Evolutionary conservation across 2,888 invertebrate genomes (phyloP).

Genomic region (Meliscaeva auricollis): DNA sequence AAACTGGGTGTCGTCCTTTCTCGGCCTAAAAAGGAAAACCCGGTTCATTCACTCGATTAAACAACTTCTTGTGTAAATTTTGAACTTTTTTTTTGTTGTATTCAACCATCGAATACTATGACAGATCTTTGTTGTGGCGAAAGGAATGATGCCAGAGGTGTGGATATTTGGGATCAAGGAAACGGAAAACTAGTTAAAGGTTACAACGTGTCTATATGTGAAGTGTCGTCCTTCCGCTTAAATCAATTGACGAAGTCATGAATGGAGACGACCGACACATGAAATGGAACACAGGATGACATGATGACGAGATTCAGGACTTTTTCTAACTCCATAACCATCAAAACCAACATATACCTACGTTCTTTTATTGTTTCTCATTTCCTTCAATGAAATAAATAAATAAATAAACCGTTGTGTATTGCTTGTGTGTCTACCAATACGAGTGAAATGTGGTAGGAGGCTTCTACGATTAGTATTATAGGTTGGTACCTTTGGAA

Average conservation of each 20-base stretch:
- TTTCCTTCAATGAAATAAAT: slow-evolving; percentile 73
- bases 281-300: slow-evolving; percentile 57
- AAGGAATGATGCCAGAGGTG: neutral
- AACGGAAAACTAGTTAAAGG: slow-evolving; percentile 40
- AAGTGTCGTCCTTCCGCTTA: slow-evolving; percentile 48
- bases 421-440: neutral
- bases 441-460: slow-evolving; percentile 53
- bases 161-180: slow-evolving; percentile 9
- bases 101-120: slow-evolving; percentile 3
- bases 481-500: neutral
- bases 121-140: neutral
- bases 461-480: slow-evolving; percentile 51
- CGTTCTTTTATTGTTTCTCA: slow-evolving; percentile 62
- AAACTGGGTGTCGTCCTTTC: slow-evolving; percentile 20
- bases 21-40: slow-evolving; percentile 20
- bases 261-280: slow-evolving; percentile 55
- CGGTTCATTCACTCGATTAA: slow-evolving; percentile 45
- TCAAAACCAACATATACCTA: neutral
- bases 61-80: slow-evolving; percentile 31
- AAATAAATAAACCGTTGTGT: slow-evolving; percentile 66
- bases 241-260: slow-evolving; percentile 73
- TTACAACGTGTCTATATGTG: slow-evolving; percentile 42
- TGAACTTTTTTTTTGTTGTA: slow-evolving; percentile 10
- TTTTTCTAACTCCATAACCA: too few species aligned
- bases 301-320: too few species aligned